Evolutionary conservation across 2,888 invertebrate species (phyloP), one percentile per base, ranked within the genome.

Genomic region (Ormyrus nitidulus): DNA sequence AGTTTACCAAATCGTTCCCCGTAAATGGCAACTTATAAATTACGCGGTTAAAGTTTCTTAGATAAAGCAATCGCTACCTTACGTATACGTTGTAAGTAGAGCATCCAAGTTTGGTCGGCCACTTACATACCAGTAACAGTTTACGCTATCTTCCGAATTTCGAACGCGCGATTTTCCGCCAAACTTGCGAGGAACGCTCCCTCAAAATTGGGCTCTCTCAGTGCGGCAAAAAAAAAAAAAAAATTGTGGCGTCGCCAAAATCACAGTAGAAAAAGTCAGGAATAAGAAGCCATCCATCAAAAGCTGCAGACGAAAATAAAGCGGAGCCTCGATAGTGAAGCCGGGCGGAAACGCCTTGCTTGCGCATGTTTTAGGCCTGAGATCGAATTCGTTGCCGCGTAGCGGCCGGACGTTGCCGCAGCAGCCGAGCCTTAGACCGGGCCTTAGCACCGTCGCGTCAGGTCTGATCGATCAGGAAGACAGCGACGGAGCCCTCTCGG

Each of bases 401-500:
- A 90, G 90, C 83, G 87, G 87, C 69, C 86, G 90, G 84, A 88
- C 90, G 81, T 86, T 90, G 84, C 90, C 90, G 7, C 90, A 89
- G 81, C 90, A 90, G 81, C 90, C 90, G 54, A 87, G 89, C 69
- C 84, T 88, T 79, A 87, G 90, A 73, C 86, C 89, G 56, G 89
- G 89, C 74, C 87, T 90, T 69, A 89, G 89, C 80, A 91, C 90
- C 61, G 89, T 91, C 13, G 87, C 90, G 53, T 90, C 91, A 19
- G 89, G 90, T 82, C 85, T 90, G 84, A 87, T 90, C 82, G 90
- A 90, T 85, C 94, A 95, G 90, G 95, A 96, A 87, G 96, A 96
- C 89, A 94, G 94, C 85, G 96, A 96, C 89, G 96, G 95, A 70
- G 95, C 95, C 81, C 92, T 95, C 80, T 96, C 95, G 69, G 96